A percentile compares a stretch with the other conserved stretches of the same genome.
These are phyloP conservation scores for Plotosus lineatus DNA, from an alignment of 2,113 vertebrate genomes.

Conservation along the genomic window DNA sequence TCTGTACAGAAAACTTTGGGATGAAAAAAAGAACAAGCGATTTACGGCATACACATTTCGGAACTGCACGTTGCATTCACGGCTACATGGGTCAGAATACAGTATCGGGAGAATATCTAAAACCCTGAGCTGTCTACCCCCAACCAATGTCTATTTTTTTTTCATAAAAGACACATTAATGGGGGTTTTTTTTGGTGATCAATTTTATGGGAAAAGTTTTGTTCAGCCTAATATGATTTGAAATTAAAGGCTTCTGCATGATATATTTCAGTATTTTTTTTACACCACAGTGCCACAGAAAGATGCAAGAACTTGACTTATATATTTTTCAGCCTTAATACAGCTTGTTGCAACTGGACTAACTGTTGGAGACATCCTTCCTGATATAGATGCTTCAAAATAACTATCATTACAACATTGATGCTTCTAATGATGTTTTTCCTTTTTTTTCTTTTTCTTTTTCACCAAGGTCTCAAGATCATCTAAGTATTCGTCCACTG, in stretches of 20 bases:
- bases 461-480: constrained; percentile 51
- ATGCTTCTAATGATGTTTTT: constrained; percentile 42
- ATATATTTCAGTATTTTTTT: background rate
- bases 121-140: too few relatives aligned
- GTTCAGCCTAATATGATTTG: background rate
- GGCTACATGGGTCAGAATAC: too few relatives aligned
- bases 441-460: constrained; percentile 72
- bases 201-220: too few relatives aligned
- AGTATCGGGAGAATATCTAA: too few relatives aligned
- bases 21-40: too few relatives aligned
- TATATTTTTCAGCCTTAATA: background rate
- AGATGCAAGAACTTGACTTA: background rate
- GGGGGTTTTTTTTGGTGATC: too few relatives aligned
- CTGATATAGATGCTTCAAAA: background rate
- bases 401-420: background rate
- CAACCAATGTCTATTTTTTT: too few relatives aligned
- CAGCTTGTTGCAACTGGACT: background rate
- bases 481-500: constrained; percentile 34
- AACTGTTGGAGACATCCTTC: background rate
- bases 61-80: too few relatives aligned
- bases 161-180: too few relatives aligned
- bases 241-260: background rate
- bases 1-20: too few relatives aligned
- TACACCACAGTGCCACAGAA: background rate
- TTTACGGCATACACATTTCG: too few relatives aligned